These are phyloP conservation scores for Prorops nasuta DNA, from an alignment of 1,140 invertebrate genomes.

Conservation along the genomic window DNA sequence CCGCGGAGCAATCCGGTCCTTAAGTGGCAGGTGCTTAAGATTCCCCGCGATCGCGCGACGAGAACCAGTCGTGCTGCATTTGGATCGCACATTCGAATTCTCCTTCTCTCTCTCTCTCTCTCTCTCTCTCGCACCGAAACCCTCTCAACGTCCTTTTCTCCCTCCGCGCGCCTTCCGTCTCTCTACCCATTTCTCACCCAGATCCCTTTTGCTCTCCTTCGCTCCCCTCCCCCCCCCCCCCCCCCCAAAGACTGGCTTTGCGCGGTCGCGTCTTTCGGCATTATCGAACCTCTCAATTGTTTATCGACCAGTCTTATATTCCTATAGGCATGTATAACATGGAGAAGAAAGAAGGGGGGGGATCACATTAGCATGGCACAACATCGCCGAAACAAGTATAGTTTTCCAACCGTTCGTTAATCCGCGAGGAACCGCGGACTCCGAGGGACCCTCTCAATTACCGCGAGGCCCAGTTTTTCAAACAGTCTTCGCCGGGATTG, in stretches of 20 bases:
- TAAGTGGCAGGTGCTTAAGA: constrained; percentile 44
- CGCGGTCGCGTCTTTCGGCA: too few species aligned
- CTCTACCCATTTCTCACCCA: not conserved
- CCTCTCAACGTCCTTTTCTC: not conserved
- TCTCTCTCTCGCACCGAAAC: not conserved
- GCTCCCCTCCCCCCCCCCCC: not conserved
- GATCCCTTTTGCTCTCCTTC: not conserved
- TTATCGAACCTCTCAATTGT: too few species aligned
- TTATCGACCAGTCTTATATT: too few species aligned
- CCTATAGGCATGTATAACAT: too few species aligned
- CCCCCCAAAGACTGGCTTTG: too few species aligned
- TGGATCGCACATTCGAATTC: constrained; percentile 31
- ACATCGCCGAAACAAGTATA: not conserved
- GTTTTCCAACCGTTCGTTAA: not conserved
- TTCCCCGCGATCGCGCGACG: constrained; percentile 33
- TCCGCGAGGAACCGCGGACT: not conserved
- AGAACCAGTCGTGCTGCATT: constrained; percentile 42
- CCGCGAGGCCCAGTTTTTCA: constrained; percentile 17
- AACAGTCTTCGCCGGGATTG: not conserved
- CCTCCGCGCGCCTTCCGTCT: not conserved
- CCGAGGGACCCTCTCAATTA: constrained; percentile 16
- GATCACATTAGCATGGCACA: not conserved
- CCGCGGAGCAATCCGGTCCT: constrained; percentile 31
- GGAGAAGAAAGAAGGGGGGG: not conserved
- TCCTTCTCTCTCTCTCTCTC: not conserved